These are phyloP conservation scores for Chaetophractus vellerosus DNA, from an alignment of 2,797 vertebrate species.

Conservation along the genomic window DNA sequence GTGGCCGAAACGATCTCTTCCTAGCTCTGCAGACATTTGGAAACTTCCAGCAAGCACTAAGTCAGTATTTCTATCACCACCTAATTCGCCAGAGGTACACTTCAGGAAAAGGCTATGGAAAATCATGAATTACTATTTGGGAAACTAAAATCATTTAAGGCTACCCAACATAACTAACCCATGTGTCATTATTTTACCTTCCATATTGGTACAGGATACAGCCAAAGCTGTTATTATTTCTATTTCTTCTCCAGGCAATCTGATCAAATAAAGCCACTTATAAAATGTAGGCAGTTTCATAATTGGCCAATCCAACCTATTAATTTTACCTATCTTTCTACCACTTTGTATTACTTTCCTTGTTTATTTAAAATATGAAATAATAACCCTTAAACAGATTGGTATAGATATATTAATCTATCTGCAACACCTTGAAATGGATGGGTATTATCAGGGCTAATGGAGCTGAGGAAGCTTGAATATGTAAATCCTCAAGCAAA, in stretches of 20 bases:
- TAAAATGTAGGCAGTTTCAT: background rate
- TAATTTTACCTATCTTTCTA: background rate
- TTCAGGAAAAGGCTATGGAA: background rate
- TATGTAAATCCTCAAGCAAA: background rate
- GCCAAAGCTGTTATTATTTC: background rate
- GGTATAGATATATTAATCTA: background rate
- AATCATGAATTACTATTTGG: background rate
- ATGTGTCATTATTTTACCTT: background rate
- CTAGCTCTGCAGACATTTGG: background rate
- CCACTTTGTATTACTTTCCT: background rate
- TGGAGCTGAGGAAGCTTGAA: background rate
- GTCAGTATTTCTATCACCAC: background rate
- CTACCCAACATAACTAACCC: background rate
- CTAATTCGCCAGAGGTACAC: background rate
- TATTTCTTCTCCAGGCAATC: background rate
- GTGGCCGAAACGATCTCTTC: background rate
- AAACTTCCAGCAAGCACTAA: background rate
- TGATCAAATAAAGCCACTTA: background rate
- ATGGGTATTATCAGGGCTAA: background rate
- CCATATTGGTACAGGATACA: background rate
- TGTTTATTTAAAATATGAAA: background rate
- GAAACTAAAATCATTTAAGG: background rate
- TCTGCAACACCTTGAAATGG: slow-evolving; percentile 5
- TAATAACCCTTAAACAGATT: background rate
- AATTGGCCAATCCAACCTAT: background rate